Evolutionary conservation across 2,113 vertebrate genomes (phyloP).

Genomic region (Laterallus jamaicensis): DNA sequence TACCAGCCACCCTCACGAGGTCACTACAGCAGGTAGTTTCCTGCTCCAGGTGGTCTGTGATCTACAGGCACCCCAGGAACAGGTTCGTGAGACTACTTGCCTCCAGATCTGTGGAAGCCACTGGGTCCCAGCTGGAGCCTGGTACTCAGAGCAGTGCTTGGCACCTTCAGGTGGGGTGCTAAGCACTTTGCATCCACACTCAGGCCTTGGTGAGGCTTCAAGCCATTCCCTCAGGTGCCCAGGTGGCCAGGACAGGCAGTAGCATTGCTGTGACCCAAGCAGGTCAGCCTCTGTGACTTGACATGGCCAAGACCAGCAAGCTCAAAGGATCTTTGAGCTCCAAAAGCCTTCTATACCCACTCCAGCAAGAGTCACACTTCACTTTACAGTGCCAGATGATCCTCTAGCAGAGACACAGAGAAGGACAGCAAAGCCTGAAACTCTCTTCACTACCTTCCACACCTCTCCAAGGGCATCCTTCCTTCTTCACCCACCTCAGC

Average conservation of each 20-base stretch:
- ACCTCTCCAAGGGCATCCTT: neutral
- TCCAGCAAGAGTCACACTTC: neutral
- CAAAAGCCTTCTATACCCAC: neutral
- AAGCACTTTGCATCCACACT: neutral
- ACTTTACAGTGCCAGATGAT: neutral
- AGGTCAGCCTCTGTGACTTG: neutral
- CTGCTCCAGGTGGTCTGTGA: neutral
- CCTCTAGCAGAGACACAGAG: neutral
- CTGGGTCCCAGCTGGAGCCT: neutral
- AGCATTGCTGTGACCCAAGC: neutral
- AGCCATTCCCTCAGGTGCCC: neutral
- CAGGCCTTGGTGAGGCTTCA: neutral
- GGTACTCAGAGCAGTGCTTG: neutral
- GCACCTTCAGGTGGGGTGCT: neutral
- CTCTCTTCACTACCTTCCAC: neutral
- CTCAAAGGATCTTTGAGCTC: neutral
- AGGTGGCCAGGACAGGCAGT: neutral
- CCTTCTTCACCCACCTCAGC: neutral
- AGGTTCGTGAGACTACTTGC: neutral
- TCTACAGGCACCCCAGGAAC: neutral
- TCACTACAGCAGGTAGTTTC: neutral
- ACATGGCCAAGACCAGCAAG: neutral
- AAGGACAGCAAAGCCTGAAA: neutral
- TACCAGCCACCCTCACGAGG: accelerated
- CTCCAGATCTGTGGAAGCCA: neutral